These are phyloP conservation scores for Meloidogyne exigua DNA, from an alignment of 1,140 invertebrate species.

Conservation along the genomic window DNA sequence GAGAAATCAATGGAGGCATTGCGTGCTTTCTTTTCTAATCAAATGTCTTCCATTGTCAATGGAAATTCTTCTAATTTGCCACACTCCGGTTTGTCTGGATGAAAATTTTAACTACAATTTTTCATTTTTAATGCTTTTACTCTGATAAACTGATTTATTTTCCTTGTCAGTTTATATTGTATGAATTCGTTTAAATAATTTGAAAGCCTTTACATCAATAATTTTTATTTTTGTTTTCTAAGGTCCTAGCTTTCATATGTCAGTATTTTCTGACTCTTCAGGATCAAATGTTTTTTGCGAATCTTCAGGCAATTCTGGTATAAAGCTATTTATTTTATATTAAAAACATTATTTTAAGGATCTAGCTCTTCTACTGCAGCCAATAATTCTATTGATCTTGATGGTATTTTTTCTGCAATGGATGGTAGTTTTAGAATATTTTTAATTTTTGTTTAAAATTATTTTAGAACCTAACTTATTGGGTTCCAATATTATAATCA, in stretches of 20 bases:
- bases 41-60: slow-evolving; percentile 3
- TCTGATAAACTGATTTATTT: no score
- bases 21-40: background rate
- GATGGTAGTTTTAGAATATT: slow-evolving; percentile 1
- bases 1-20: background rate
- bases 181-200: no score
- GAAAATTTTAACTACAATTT: background rate
- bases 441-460: background rate
- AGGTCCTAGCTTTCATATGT: background rate
- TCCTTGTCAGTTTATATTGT: no score
- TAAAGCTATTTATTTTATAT: background rate
- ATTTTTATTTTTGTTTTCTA: background rate
- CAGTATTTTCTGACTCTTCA: background rate
- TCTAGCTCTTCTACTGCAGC: background rate
- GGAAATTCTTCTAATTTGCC: background rate
- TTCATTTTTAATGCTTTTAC: no score
- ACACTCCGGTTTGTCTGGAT: background rate
- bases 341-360: background rate
- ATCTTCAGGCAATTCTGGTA: background rate
- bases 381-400: background rate
- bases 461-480: background rate
- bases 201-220: no score
- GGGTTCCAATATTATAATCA: background rate
- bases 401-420: background rate
- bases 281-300: background rate